These are phyloP conservation scores for Chelonus insularis DNA, from an alignment of 1,140 invertebrate species.

Conservation along the genomic window DNA sequence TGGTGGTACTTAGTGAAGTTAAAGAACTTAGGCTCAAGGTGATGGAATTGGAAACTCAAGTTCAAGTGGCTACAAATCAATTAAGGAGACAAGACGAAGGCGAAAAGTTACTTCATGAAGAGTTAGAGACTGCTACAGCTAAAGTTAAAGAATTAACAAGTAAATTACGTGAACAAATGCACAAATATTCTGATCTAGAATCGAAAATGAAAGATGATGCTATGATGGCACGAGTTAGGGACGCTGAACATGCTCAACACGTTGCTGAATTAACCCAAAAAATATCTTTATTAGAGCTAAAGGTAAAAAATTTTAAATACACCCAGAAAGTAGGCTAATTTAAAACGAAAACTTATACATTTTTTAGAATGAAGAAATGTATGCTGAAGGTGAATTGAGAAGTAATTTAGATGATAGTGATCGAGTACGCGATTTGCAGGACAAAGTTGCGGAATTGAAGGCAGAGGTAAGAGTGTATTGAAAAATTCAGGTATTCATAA, in stretches of 20 bases:
- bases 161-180: constrained; percentile 81
- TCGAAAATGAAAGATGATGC: constrained; percentile 91
- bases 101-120: constrained; percentile 78
- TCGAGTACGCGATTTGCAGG: constrained; percentile 83
- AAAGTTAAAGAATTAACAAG: constrained; percentile 76
- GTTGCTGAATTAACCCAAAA: constrained; percentile 94
- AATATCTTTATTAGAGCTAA: constrained; percentile 90
- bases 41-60: constrained; percentile 98
- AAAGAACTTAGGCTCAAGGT: constrained; percentile 94
- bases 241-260: constrained; percentile 90
- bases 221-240: constrained; percentile 92
- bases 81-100: constrained; percentile 92
- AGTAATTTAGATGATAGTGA: constrained; percentile 81
- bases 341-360: constrained; percentile 11
- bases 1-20: constrained; percentile 89
- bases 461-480: constrained; percentile 74
- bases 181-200: constrained; percentile 87
- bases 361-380: constrained; percentile 85
- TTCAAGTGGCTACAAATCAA: constrained; percentile 94
- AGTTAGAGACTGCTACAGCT: constrained; percentile 72
- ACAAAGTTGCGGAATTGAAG: constrained; percentile 87
- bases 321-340: constrained; percentile 8
- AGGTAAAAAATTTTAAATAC: constrained; percentile 64
- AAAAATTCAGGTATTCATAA: background rate
- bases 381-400: constrained; percentile 84